phyloP scores from a whole-genome alignment of 2,797 vertebrate genomes.

The Peromyscus eremicus region DNA sequence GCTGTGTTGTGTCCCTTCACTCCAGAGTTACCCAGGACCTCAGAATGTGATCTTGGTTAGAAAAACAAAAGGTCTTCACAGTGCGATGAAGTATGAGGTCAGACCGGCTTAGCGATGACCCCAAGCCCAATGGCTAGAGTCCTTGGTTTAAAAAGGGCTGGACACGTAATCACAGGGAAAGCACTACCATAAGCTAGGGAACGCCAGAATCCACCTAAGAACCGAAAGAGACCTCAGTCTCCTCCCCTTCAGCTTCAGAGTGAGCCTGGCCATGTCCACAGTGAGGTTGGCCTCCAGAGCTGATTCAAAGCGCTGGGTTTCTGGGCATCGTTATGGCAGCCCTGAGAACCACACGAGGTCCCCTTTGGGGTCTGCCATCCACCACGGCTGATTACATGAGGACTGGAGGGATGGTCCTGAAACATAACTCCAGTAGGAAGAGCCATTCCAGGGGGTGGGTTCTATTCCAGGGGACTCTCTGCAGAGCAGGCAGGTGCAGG shows the following conservation, averaged over 20 bases:
- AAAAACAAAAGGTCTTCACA: neutral
- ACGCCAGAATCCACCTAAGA: neutral
- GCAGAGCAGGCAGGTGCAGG: neutral
- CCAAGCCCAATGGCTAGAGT: neutral
- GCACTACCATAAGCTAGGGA: neutral
- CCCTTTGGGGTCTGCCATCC: neutral
- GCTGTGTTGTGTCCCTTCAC: neutral
- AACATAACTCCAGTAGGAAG: neutral
- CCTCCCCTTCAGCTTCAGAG: neutral
- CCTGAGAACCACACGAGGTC: neutral
- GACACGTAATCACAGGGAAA: neutral
- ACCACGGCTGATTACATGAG: neutral
- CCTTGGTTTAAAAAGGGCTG: conserved; percentile 3
- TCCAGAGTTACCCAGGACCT: neutral
- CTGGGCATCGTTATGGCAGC: neutral
- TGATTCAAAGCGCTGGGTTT: neutral
- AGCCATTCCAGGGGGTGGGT: neutral
- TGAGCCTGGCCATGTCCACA: neutral
- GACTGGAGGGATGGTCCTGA: neutral
- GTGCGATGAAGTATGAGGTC: neutral
- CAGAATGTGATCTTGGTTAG: conserved; percentile 29
- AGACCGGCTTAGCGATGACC: neutral
- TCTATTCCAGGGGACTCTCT: neutral
- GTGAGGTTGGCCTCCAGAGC: neutral
- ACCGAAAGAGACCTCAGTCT: neutral